Evolutionary conservation across 2,888 invertebrate genomes (phyloP), one percentile per base, ranked within the genome.

Genomic region (Chaetogeoica ovagalla): DNA sequence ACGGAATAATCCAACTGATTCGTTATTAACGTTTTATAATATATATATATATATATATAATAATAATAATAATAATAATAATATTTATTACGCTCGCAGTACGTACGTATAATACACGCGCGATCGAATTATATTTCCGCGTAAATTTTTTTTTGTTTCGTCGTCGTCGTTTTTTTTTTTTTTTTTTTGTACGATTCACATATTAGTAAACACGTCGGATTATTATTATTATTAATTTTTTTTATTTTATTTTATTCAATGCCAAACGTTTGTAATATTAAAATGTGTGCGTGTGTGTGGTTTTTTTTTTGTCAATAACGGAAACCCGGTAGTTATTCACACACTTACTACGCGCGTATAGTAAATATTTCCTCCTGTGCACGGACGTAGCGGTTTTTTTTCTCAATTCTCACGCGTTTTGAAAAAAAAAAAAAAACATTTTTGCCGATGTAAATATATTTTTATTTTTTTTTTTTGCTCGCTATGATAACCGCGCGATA

Each of bases 321-420:
- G 79, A 79, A 79, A 76, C 68, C 8, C 48, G 19, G 30, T 68
- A 71, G n/a, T 8, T 37, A 19, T 43, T 21, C n/a, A 13, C 11
- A 57, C 30, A 57, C 17, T 11, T 15, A 19, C 37, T 15, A 19
- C 37, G 30, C 30, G 30, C 30, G 30, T 30, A 30, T 30, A 30
- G 23, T 13, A 59, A 30, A 37, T 52, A 60, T 52, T 71, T 79
- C 79, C 79, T 77, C 30, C 30, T 30, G 2, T 30, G 30, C 19
- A 77, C 70, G 55, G 55, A 70, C 77, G 52, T 70, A 19, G 62
- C 60, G 37, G 48, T 62, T 62, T 62, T 77, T 30, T 48, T 62
- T 69, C 69, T 15, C 19, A 79, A 63, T 79, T 79, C 79, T 79
- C 79, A 79, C 79, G 79, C 55, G 19, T 48, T 39, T 69, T 55